Base-by-base conservation (phyloP, 2,888 invertebrate species). In the Lithodes maja region DNA sequence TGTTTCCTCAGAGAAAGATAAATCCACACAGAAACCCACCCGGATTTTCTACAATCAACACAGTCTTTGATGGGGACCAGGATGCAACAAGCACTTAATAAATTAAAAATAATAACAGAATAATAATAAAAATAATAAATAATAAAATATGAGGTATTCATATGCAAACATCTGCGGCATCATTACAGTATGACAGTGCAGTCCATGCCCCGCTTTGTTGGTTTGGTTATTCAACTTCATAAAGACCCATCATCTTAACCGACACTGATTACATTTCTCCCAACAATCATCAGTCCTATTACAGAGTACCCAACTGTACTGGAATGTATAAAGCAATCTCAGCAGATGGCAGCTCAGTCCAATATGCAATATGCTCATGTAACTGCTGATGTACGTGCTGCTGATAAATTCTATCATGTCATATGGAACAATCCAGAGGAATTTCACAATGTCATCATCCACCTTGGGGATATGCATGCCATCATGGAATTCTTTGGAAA, bases 381-480 rank as follows among this genome's bases (percentile, higher is more conserved):
- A 78, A 78, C 78, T 78, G n/a, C 78, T 78, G 78, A 78, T 52
- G 78, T 78, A 78, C 49, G 78, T 78, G 78, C 78, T 78, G 52
- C 78, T 78, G 78, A 9, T 7, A 78, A 33, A 78, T 78, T 78
- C 33, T 78, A 78, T 78, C 49, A 49, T 78, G 78, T 78, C 78
- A 78, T 78, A 78, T 78, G 78, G 78, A 78, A 78, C 52, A 78
- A 78, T 78, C 49, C 52, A 78, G 49, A 52, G 78, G 78, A 78
- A 78, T 78, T 78, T 78, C 2, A 78, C 33, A 78, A 78, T 52
- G 78, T 52, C 78, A 78, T 78, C 78, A 78, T 78, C 78, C 78
- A 78, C 78, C 78, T 78, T 78, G 78, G 78, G 50, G 78, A 78
- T 78, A 78, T 78, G 78, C 78, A 78, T 78, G 53, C 78, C 78